Conservation (phyloP, 2,888 invertebrate genomes). For the Tuta absoluta region DNA sequence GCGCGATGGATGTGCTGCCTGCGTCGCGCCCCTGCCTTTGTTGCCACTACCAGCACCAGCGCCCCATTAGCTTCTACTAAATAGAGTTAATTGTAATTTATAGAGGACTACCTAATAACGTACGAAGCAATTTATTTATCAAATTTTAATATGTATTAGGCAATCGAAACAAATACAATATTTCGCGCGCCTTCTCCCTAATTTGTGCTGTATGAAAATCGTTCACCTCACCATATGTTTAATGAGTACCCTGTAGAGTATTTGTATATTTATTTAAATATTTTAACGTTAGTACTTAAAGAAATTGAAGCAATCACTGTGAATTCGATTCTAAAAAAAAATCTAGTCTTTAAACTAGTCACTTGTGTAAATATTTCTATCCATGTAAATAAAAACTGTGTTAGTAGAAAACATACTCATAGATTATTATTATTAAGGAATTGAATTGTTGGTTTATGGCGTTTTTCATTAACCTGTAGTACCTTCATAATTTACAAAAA, state of each 20-base stretch:
- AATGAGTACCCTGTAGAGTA: too few species aligned
- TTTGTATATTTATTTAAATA: too few species aligned
- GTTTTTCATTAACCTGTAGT: too few species aligned
- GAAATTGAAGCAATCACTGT: background rate
- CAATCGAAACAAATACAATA: background rate
- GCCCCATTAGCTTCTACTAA: slow-evolving; percentile 57
- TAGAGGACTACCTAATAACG: background rate
- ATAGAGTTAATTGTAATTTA: background rate
- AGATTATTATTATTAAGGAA: too few species aligned
- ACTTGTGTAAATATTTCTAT: too few species aligned
- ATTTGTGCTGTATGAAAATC: too few species aligned
- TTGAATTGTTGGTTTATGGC: too few species aligned
- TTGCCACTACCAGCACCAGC: slow-evolving; percentile 67
- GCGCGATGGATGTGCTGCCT: slow-evolving; percentile 69
- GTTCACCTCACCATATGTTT: too few species aligned
- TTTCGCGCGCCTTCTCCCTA: too few species aligned
- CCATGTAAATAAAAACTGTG: too few species aligned
- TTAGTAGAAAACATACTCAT: too few species aligned
- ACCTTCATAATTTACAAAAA: too few species aligned
- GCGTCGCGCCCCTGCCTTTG: slow-evolving; percentile 68
- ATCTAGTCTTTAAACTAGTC: background rate
- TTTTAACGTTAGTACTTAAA: background rate
- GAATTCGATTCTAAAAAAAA: slow-evolving; percentile 3
- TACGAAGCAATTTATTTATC: background rate
- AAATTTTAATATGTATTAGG: background rate